phyloP scores from a whole-genome alignment of 2,113 vertebrate species.

The Corythornis cristatus region DNA sequence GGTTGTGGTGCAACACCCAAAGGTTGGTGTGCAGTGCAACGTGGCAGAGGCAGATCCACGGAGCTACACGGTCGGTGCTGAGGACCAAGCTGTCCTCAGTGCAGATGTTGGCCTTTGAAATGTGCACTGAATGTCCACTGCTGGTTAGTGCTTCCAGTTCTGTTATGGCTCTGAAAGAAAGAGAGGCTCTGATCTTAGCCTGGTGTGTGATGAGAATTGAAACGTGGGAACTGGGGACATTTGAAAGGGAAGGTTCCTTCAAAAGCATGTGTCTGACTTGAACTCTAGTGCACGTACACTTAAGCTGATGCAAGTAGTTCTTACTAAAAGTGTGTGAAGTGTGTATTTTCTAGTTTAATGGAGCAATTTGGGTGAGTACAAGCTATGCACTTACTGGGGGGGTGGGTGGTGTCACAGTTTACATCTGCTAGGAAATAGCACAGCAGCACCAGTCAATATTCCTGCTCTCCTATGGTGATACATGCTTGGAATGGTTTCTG shows the following conservation, averaged over 20 bases:
- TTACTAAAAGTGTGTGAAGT: background rate
- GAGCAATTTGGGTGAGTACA: background rate
- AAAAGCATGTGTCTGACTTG: background rate
- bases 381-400: background rate
- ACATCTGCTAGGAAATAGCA: background rate
- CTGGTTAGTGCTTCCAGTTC: background rate
- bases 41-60: background rate
- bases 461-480: background rate
- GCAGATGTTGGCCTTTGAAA: background rate
- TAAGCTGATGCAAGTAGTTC: background rate
- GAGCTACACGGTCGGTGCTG: background rate
- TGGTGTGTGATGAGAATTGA: background rate
- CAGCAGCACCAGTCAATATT: fast-evolving
- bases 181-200: background rate
- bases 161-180: background rate
- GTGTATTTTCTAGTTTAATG: background rate
- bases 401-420: background rate
- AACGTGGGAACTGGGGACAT: background rate
- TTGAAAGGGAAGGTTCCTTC: background rate
- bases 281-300: background rate
- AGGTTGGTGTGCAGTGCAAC: background rate
- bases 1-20: background rate
- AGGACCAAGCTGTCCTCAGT: background rate
- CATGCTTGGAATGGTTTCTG: background rate
- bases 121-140: background rate